Evolutionary conservation across 2,888 invertebrate genomes (phyloP).

Genomic region (Parasteatoda lunata): DNA sequence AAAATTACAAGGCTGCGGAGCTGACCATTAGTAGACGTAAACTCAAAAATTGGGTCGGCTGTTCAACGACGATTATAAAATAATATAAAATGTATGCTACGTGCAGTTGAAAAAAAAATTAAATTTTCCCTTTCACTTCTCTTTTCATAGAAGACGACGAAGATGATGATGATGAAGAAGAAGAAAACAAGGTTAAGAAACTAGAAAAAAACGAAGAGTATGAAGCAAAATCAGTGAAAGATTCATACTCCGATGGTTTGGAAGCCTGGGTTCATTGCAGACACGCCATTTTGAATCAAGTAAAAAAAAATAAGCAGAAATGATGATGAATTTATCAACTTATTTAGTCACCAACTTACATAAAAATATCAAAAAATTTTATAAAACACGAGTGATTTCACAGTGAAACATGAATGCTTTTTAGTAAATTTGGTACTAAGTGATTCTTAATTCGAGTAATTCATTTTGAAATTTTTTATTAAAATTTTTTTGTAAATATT

Average conservation of each 20-base stretch:
- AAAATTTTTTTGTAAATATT: too few species aligned
- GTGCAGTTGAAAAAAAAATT: too few species aligned
- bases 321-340: not conserved
- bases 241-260: not conserved
- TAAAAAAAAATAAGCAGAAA: not conserved
- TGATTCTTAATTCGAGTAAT: not conserved
- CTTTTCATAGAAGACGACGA: not conserved
- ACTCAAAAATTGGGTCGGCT: too few species aligned
- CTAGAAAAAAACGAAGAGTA: constrained; percentile 20
- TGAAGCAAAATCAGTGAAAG: constrained; percentile 15
- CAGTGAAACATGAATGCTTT: too few species aligned
- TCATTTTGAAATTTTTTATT: too few species aligned
- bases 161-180: constrained; percentile 29
- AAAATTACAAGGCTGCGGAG: too few species aligned
- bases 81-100: too few species aligned
- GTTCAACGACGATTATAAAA: too few species aligned
- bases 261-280: constrained; percentile 51
- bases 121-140: not conserved
- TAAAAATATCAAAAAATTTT: too few species aligned
- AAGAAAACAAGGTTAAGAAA: not conserved
- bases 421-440: too few species aligned
- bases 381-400: too few species aligned
- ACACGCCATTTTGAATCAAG: constrained; percentile 34
- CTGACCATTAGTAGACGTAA: too few species aligned
- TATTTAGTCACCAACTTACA: not conserved